Base-by-base conservation (phyloP, 2,797 vertebrate genomes). In the Hafferia zeledoni region DNA sequence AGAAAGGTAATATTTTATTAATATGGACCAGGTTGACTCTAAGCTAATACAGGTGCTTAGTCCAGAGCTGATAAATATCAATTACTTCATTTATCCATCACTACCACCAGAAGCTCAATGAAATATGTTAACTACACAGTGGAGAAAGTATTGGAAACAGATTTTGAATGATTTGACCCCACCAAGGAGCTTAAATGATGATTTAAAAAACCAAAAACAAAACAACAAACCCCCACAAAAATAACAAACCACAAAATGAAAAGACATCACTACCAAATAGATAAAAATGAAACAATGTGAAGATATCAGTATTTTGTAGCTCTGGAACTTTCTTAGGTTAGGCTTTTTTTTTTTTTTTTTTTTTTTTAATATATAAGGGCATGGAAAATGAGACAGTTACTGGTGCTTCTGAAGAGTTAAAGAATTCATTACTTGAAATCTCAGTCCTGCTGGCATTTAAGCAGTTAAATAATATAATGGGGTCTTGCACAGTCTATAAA, bases 401-500 rank as follows among this genome's bases (percentile, higher is more conserved):
- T 49, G 19, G 6, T 6, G 10, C 17, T 86, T 88, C 39, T 77
- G 37, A 83, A 78, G 41, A 56, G 7, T 77, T 53, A 61, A 68
- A 72, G 55, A 39, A 72, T 67, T 78, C 57, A 39, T 18, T 43
- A 1, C 18, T 71, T 67, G 53, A 87, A 88, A 57, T 84, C 13
- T 61, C 49, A 49, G 25, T 83, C 25, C n/a, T 94, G 12, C 22
- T 53, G 74, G 35, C 19, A 57, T 74, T 92, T 50, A 53, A 89
- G 53, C 31, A 91, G 44, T 89, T 92, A 92, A 77, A 57, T 43
- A 70, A 69, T 23, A 25, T 71, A 81, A 72, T 61, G 18, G 30
- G 11, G 10, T 64, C 43, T 87, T 68, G 17, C 57, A 87, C 15
- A 86, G 80, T 89, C 72, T 30, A 5, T 90, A 71, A 96, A 87